Evolutionary conservation across 2,797 vertebrate genomes (phyloP).

Genomic region (Myoxocephalus aenaeus): DNA sequence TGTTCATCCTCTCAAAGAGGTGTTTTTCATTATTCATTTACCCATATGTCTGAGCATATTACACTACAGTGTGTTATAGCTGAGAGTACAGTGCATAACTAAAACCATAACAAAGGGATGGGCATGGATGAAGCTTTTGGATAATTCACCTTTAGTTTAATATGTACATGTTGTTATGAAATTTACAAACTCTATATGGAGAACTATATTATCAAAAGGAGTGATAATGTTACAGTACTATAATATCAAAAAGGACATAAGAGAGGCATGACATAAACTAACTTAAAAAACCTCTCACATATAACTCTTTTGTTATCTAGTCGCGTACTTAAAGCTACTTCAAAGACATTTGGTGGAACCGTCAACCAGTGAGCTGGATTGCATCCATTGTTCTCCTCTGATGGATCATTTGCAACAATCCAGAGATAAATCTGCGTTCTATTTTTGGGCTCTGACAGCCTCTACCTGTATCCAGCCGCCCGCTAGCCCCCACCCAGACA

Average conservation of each 20-base stretch:
- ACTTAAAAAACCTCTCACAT: slow-evolving; percentile 9
- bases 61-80: not conserved
- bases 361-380: slow-evolving; percentile 57
- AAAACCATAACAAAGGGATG: slow-evolving; percentile 4
- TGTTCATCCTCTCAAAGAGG: not conserved
- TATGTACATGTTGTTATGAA: slow-evolving; percentile 3
- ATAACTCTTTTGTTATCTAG: slow-evolving; percentile 33
- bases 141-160: slow-evolving; percentile 6
- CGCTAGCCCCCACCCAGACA: slow-evolving; percentile 75
- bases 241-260: not conserved
- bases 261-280: not conserved
- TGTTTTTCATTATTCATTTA: not conserved
- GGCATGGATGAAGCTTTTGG: not conserved
- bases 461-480: slow-evolving; percentile 79
- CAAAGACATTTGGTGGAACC: slow-evolving; percentile 57
- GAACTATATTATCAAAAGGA: not conserved
- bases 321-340: slow-evolving; percentile 32
- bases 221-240: not conserved
- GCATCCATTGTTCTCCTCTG: slow-evolving; percentile 73
- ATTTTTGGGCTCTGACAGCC: slow-evolving; percentile 78
- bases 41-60: not conserved
- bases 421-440: slow-evolving; percentile 79
- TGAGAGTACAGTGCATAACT: not conserved
- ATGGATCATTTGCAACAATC: slow-evolving; percentile 80
- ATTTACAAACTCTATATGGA: not conserved